Evolutionary conservation across 2,797 vertebrate species (phyloP).

Genomic region (Vultur gryphus): DNA sequence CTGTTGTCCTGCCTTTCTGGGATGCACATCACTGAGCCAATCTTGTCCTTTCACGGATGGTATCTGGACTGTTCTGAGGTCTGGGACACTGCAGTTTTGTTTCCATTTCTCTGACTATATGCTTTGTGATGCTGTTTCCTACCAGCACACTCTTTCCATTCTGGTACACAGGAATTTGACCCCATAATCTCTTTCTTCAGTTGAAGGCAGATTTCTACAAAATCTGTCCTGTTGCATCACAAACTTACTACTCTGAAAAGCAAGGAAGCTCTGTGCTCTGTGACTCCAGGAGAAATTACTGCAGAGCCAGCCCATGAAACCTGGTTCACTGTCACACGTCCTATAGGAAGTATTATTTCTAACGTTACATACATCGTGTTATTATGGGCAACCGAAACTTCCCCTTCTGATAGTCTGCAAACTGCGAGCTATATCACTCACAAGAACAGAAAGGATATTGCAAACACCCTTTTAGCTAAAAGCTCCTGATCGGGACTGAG

Average conservation of each 20-base stretch:
- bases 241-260: background rate
- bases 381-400: background rate
- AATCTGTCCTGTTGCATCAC: background rate
- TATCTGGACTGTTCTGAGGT: background rate
- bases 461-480: background rate
- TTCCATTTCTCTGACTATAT: constrained; percentile 49
- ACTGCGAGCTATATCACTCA: background rate
- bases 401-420: background rate
- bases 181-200: background rate
- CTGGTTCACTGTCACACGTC: background rate
- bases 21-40: background rate
- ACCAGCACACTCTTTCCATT: background rate
- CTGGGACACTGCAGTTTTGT: constrained; percentile 58
- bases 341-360: background rate
- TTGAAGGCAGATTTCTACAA: background rate
- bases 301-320: background rate
- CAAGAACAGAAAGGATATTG: background rate
- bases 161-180: background rate
- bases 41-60: constrained; percentile 8
- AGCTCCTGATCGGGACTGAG: background rate
- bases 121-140: constrained; percentile 31
- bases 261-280: background rate
- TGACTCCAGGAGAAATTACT: background rate
- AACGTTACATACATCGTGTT: background rate
- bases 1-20: constrained; percentile 37